These are phyloP conservation scores for Ormyrus rosae DNA, from an alignment of 2,888 invertebrate species.

Conservation along the genomic window DNA sequence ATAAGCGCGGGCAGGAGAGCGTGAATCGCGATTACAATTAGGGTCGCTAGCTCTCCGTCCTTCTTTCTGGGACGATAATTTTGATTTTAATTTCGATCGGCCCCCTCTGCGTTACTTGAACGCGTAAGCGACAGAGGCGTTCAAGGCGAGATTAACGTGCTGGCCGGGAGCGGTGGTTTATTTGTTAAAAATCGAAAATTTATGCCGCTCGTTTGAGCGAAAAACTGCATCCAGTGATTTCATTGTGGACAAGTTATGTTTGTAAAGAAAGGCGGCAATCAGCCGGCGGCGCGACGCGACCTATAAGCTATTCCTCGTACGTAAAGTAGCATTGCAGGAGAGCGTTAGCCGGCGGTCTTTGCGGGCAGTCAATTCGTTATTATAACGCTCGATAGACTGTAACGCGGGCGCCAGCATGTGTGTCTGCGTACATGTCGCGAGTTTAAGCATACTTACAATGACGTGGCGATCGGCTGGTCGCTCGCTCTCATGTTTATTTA, in stretches of 20 bases:
- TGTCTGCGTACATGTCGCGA: constrained; percentile 58
- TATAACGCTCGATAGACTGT: constrained; percentile 56
- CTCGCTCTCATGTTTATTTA: constrained; percentile 69
- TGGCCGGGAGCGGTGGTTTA: not conserved
- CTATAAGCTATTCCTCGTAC: constrained; percentile 43
- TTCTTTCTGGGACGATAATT: constrained; percentile 62
- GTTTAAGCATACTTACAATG: constrained; percentile 60
- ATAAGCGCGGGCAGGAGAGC: constrained; percentile 68
- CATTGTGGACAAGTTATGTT: constrained; percentile 14
- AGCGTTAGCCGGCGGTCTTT: constrained; percentile 36
- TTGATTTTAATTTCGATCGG: constrained; percentile 72
- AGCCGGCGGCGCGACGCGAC: constrained; percentile 6
- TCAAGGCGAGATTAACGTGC: constrained; percentile 6
- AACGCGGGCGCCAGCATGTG: constrained; percentile 68
- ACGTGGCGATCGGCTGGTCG: constrained; percentile 72
- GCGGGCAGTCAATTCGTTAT: constrained; percentile 55
- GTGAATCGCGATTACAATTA: constrained; percentile 62
- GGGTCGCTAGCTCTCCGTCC: constrained; percentile 49
- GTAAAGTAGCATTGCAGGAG: constrained; percentile 24
- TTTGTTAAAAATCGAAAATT: constrained; percentile 39
- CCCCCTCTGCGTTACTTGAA: constrained; percentile 41
- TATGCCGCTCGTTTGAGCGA: constrained; percentile 47
- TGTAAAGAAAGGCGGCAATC: constrained; percentile 37
- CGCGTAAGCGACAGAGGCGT: not conserved
- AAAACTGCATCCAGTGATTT: constrained; percentile 24